A percentile compares a stretch with the other conserved stretches of the same genome.
phyloP scores from a whole-genome alignment of 2,888 invertebrate genomes.

The Spodoptera exigua region DNA sequence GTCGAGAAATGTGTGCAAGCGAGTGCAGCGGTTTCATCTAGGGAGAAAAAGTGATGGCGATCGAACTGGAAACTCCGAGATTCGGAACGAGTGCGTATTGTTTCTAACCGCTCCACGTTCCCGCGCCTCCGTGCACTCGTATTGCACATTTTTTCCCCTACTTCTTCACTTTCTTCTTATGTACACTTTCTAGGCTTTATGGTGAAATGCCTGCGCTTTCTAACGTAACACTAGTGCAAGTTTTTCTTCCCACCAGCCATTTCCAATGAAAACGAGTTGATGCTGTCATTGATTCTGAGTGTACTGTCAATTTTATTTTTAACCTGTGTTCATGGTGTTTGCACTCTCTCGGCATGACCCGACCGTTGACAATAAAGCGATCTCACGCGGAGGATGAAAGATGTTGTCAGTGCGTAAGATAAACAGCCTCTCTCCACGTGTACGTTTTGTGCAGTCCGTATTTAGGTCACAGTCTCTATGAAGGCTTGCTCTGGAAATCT shows the following conservation, averaged over 20 bases:
- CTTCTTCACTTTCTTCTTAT: slow-evolving; percentile 88
- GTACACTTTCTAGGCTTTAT: slow-evolving; percentile 88
- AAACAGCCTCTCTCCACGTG: slow-evolving; percentile 71
- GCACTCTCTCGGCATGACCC: slow-evolving; percentile 42
- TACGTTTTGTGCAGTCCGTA: slow-evolving; percentile 75
- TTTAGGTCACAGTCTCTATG: slow-evolving; percentile 82
- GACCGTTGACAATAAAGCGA: slow-evolving; percentile 32
- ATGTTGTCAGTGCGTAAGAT: slow-evolving; percentile 64
- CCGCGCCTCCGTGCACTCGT: slow-evolving; percentile 76
- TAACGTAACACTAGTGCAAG: slow-evolving; percentile 87
- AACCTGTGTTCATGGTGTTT: slow-evolving; percentile 29
- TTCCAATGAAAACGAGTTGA: slow-evolving; percentile 85
- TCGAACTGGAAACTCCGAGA: slow-evolving; percentile 77
- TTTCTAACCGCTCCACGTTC: slow-evolving; percentile 66
- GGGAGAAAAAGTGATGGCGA: slow-evolving; percentile 82
- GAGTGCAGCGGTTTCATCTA: slow-evolving; percentile 77
- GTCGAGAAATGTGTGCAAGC: slow-evolving; percentile 78
- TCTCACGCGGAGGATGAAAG: slow-evolving; percentile 40
- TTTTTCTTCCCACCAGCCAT: slow-evolving; percentile 82
- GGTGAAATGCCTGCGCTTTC: slow-evolving; percentile 88
- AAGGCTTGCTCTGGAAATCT: slow-evolving; percentile 87
- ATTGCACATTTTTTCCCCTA: slow-evolving; percentile 82
- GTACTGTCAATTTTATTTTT: slow-evolving; percentile 54
- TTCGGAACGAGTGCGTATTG: slow-evolving; percentile 75
- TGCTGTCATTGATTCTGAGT: slow-evolving; percentile 68